A percentile compares a stretch with the other conserved stretches of the same genome.
Conservation (phyloP, 2,113 vertebrate species). For the Corythoichthys intestinalis region DNA sequence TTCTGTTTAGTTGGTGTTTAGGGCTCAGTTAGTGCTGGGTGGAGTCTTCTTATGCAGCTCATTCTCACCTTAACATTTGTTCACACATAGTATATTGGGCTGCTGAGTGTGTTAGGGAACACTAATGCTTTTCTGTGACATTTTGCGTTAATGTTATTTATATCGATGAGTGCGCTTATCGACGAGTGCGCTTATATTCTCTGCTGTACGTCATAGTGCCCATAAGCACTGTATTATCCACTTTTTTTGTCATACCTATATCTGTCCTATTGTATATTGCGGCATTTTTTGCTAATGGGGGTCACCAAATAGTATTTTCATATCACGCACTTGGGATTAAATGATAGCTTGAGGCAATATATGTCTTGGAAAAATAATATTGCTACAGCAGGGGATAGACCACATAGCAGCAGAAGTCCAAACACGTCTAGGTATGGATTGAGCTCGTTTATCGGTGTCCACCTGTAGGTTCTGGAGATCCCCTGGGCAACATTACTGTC, state of each 20-base stretch:
- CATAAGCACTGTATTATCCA: conserved; percentile 1
- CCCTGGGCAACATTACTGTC: conserved; percentile 31
- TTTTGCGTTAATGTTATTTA: conserved; percentile 18
- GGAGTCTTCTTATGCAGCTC: not conserved
- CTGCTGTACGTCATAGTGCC: conserved; percentile 11
- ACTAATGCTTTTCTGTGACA: conserved; percentile 16
- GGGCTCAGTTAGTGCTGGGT: conserved; percentile 2
- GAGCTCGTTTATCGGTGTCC: conserved; percentile 22
- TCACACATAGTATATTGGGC: conserved; percentile 4
- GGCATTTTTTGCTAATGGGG: not conserved
- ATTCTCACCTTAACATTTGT: conserved; percentile 10
- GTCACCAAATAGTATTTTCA: conserved; percentile 1
- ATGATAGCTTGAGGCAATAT: not conserved
- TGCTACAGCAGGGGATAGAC: not conserved
- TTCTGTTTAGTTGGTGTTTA: conserved; percentile 10
- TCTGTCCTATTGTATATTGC: conserved; percentile 11
- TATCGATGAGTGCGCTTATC: conserved; percentile 19
- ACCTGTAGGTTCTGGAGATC: conserved; percentile 34
- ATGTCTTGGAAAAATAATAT: not conserved
- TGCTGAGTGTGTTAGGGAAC: conserved; percentile 11
- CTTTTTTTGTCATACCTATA: conserved; percentile 2
- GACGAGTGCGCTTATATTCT: conserved; percentile 17
- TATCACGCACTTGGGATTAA: not conserved
- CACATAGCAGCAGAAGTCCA: not conserved
- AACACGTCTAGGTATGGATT: not conserved